Evolutionary conservation across 1,140 invertebrate genomes (phyloP).

Genomic region (Cydia splendana): DNA sequence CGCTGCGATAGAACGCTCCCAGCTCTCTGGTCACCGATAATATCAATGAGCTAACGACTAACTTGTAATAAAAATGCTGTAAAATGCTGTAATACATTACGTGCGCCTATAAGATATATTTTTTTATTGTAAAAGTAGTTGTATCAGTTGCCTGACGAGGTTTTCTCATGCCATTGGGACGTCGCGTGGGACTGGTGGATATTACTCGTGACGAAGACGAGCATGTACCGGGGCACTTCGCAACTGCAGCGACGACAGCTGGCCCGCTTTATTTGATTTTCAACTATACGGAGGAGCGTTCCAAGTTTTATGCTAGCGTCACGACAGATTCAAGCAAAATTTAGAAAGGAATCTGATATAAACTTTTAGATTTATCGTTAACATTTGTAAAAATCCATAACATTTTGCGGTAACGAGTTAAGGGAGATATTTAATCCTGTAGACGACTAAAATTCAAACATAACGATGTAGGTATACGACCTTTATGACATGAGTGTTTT

Average conservation of each 20-base stretch:
- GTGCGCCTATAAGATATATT: background rate
- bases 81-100: too few species aligned
- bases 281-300: slow-evolving; percentile 48
- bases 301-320: slow-evolving; percentile 48
- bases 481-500: background rate
- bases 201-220: slow-evolving; percentile 56
- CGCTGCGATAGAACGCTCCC: too few species aligned
- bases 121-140: background rate
- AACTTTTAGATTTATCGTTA: slow-evolving; percentile 40
- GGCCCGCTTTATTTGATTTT: slow-evolving; percentile 66
- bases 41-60: background rate
- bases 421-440: background rate
- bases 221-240: slow-evolving; percentile 50
- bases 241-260: slow-evolving; percentile 60
- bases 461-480: background rate
- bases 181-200: slow-evolving; percentile 44
- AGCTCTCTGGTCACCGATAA: too few species aligned
- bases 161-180: slow-evolving; percentile 45
- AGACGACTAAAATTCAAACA: background rate
- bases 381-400: slow-evolving; percentile 25
- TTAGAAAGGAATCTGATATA: slow-evolving; percentile 45
- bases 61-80: too few species aligned
- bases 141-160: slow-evolving; percentile 26
- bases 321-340: slow-evolving; percentile 38
- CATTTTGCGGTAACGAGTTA: background rate